Evolutionary conservation across 2,113 vertebrate species (phyloP).

Genomic region (Ploceus nigricollis): DNA sequence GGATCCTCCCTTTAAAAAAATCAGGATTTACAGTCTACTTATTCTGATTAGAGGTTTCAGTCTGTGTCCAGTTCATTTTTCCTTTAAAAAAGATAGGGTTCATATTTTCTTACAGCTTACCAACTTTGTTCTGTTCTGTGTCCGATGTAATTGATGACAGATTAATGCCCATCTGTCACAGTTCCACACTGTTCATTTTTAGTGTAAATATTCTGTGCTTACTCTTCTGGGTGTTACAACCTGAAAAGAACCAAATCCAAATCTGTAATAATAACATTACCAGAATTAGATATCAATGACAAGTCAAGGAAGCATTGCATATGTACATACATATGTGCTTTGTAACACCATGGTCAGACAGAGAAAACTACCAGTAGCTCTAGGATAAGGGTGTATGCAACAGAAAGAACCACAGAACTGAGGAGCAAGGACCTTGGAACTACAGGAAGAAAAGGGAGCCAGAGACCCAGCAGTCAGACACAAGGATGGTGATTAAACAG

Average conservation of each 20-base stretch:
- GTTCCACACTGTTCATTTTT: conserved; percentile 56
- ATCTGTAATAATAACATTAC: conserved; percentile 12
- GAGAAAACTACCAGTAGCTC: background rate
- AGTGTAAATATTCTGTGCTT: conserved; percentile 63
- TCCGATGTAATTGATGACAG: conserved; percentile 60
- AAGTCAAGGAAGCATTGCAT: conserved; percentile 27
- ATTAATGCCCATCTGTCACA: conserved; percentile 69
- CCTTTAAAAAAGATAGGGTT: conserved; percentile 2
- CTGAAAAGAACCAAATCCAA: conserved; percentile 37
- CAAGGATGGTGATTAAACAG: background rate
- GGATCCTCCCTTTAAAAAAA: background rate
- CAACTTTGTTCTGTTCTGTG: conserved; percentile 58
- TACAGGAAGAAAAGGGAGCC: background rate
- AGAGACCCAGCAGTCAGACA: background rate
- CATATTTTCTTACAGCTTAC: conserved; percentile 55
- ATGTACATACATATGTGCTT: conserved; percentile 12
- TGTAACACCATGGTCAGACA: background rate
- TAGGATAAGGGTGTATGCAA: background rate
- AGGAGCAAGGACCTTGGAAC: background rate
- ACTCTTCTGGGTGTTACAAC: conserved; percentile 59
- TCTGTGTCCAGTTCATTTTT: conserved; percentile 24
- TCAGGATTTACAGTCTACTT: background rate
- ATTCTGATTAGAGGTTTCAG: background rate
- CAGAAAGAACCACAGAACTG: background rate
- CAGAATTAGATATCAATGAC: conserved; percentile 38